Conservation (phyloP, 2,797 vertebrate genomes). For the Iguana delicatissima region DNA sequence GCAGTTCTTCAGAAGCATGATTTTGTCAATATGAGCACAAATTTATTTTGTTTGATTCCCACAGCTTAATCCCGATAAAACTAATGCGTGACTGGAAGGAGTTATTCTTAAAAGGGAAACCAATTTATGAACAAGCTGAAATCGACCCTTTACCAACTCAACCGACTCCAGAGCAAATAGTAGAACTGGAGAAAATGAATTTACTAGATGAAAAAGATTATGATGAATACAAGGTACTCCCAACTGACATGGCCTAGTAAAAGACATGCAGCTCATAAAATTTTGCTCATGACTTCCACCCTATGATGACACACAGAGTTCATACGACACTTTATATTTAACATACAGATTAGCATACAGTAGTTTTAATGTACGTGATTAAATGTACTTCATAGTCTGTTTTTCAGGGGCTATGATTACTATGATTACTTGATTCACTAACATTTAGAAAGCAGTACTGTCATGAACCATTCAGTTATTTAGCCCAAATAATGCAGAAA, state of each 20-base stretch:
- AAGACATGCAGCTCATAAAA: constrained; percentile 59
- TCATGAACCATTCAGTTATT: not conserved
- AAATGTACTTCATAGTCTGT: not conserved
- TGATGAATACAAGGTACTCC: constrained; percentile 89
- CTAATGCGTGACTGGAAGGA: constrained; percentile 92
- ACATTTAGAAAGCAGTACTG: not conserved
- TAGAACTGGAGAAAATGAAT: constrained; percentile 84
- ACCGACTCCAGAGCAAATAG: constrained; percentile 71
- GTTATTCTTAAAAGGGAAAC: constrained; percentile 85
- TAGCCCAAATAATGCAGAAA: not conserved
- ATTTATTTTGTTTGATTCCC: constrained; percentile 20
- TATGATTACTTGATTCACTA: not conserved
- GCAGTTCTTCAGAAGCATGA: not conserved
- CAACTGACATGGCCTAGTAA: constrained; percentile 48
- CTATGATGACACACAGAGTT: constrained; percentile 37
- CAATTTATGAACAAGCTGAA: constrained; percentile 84
- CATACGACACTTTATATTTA: constrained; percentile 22
- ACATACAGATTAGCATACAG: no score
- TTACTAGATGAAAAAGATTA: constrained; percentile 90
- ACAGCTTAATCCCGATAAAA: constrained; percentile 89
- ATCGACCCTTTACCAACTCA: constrained; percentile 62
- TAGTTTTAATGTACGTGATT: not conserved
- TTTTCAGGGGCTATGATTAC: not conserved
- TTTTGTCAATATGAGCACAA: not conserved
- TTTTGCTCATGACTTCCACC: constrained; percentile 49